Base-by-base conservation (phyloP, 2,888 invertebrate species). In the Drosophila nr. perissopoda region DNA sequence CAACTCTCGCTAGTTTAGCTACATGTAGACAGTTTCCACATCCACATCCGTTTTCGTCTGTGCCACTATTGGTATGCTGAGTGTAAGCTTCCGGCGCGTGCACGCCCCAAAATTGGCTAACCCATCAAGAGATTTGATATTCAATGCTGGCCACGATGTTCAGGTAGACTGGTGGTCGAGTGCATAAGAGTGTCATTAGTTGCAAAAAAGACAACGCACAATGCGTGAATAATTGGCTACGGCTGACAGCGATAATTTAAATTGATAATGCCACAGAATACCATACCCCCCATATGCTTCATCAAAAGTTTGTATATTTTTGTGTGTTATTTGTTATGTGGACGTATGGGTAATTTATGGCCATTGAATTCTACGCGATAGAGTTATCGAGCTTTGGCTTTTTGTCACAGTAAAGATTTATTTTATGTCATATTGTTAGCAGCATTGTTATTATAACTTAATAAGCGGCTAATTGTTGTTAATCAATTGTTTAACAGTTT, bases 401-500 rank as follows among this genome's bases (percentile, higher is more conserved):
- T 75, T 69, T 81, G 67, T 81, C 60, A 69, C 60, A 69, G 66
- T 45, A 54, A 73, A 76, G 81, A 78, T 80, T 78, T 80, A 78
- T 78, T 74, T 74, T 54, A 69, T 78, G 69, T 68, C 66, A 66
- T 58, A 61, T 73, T 88, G 82, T 83, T 84, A 61, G 36, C 53
- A 67, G 67, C 70, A 63, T 69, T 90, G 84, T 90, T 88, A 78
- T 81, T 91, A 84, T 84, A 78, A 81, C 87, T 90, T 87, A 90
- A 86, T 87, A 91, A 89, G 83, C 89, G 88, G 91, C 90, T 91
- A 91, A 91, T 91, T 91, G 91, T 83, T 91, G 91, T 91, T 91
- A 91, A 91, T 91, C 91, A 91, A 91, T 91, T 91, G 91, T 91
- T 87, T 88, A 90, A 91, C 90, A 91, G 83, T 91, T 90, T 89